Conservation (phyloP, 2,797 vertebrate genomes). For the Poecilia velifera region DNA sequence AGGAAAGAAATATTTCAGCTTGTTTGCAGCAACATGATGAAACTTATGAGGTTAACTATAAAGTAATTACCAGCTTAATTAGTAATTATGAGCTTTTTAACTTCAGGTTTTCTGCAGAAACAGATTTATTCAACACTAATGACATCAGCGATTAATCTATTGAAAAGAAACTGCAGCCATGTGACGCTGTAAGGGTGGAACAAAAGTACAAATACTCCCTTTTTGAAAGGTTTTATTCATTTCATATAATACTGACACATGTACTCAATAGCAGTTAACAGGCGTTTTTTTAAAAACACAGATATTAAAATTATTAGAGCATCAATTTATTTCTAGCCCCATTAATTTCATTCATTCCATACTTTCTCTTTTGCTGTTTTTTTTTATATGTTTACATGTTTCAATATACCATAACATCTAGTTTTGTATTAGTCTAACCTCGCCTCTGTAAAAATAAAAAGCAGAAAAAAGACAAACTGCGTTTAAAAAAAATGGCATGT, state of each 20-base stretch:
- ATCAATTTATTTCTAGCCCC: constrained; percentile 72
- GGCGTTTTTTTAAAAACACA: constrained; percentile 87
- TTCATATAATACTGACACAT: constrained; percentile 88
- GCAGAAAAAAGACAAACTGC: constrained; percentile 57
- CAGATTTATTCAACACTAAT: constrained; percentile 14
- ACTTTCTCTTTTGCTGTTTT: constrained; percentile 41
- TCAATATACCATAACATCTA: constrained; percentile 84
- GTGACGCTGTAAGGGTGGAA: neutral
- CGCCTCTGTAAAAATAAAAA: constrained; percentile 64
- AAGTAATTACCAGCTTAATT: constrained; percentile 37
- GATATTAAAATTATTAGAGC: constrained; percentile 85
- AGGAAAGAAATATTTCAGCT: neutral
- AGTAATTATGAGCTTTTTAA: constrained; percentile 13
- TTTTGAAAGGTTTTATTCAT: constrained; percentile 84
- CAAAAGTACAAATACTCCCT: constrained; percentile 33
- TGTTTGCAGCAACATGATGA: constrained; percentile 5
- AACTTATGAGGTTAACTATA: constrained; percentile 6
- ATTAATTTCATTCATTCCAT: constrained; percentile 72
- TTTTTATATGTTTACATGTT: constrained; percentile 79
- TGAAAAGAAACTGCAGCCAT: constrained; percentile 1
- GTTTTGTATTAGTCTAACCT: constrained; percentile 78
- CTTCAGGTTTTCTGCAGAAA: constrained; percentile 28
- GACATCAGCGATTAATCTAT: constrained; percentile 10
- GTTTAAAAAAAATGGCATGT: constrained; percentile 67
- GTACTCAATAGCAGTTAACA: constrained; percentile 86